A percentile compares a stretch with the other conserved stretches of the same genome.
phyloP scores from a whole-genome alignment of 2,113 vertebrate species.

The Limnothrissa miodon region DNA sequence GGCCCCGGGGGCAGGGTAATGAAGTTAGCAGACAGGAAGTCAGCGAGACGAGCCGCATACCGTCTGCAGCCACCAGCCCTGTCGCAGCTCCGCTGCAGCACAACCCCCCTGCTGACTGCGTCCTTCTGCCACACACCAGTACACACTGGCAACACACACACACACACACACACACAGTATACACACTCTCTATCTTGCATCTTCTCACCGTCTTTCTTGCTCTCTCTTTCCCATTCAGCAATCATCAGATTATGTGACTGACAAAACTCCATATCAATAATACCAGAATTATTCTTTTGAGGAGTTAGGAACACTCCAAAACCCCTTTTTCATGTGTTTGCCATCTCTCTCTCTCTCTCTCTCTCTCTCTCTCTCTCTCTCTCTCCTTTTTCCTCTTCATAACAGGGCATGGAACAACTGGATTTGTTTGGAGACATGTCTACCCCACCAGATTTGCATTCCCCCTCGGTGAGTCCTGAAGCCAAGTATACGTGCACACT shows the following conservation, averaged over 20 bases:
- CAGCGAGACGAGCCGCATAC: conserved; percentile 27
- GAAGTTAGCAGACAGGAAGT: conserved; percentile 45
- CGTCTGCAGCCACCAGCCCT: conserved; percentile 9
- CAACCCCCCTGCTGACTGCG: background rate
- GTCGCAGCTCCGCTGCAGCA: background rate
- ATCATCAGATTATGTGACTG: background rate
- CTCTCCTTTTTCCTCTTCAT: conserved; percentile 27
- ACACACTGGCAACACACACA: background rate
- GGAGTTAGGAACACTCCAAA: background rate
- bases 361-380: conserved; percentile 18
- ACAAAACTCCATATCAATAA: background rate
- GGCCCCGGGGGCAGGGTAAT: conserved; percentile 33
- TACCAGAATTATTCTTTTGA: background rate
- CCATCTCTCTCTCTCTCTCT: background rate
- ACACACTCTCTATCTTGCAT: background rate
- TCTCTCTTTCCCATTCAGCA: background rate
- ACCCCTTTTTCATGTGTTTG: background rate
- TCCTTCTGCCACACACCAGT: background rate
- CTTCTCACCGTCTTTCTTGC: conserved; percentile 9
- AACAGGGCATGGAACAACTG: conserved; percentile 86
- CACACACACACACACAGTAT: background rate
- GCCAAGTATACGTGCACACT: background rate
- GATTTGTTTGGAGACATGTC: conserved; percentile 97
- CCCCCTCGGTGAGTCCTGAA: conserved; percentile 78
- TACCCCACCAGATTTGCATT: conserved; percentile 89